These are phyloP conservation scores for Sebastolobus altivelis DNA, from an alignment of 2,797 vertebrate genomes.

Conservation along the genomic window DNA sequence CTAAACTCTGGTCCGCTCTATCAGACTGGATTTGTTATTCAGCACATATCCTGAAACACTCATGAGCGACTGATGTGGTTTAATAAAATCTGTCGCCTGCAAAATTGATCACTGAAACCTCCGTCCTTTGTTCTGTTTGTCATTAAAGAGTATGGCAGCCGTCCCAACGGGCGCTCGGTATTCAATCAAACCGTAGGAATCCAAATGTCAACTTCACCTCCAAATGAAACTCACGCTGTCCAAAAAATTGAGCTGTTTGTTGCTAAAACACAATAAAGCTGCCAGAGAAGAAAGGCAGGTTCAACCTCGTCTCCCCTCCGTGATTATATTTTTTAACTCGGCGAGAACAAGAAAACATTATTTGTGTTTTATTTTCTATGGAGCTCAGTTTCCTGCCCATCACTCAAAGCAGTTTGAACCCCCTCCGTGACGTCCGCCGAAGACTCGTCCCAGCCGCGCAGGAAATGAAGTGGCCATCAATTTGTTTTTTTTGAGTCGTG, in stretches of 20 bases:
- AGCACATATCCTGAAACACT: conserved; percentile 23
- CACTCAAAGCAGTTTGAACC: neutral
- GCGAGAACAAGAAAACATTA: conserved; percentile 5
- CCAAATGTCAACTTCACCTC: conserved; percentile 49
- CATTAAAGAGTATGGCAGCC: conserved; percentile 34
- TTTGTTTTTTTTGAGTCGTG: neutral
- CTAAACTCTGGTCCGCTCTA: neutral
- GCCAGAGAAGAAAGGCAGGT: conserved; percentile 14
- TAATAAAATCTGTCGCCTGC: conserved; percentile 45
- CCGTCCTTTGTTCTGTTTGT: conserved; percentile 44
- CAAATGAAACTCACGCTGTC: conserved; percentile 42
- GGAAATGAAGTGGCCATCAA: conserved; percentile 12
- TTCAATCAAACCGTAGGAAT: conserved; percentile 46
- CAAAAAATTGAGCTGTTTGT: conserved; percentile 36
- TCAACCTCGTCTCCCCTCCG: neutral
- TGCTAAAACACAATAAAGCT: conserved; percentile 52
- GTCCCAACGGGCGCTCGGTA: conserved; percentile 5
- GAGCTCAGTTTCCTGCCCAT: conserved; percentile 14
- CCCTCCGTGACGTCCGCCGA: neutral
- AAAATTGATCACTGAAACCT: conserved; percentile 30
- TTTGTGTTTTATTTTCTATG: conserved; percentile 15
- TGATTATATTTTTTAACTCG: conserved; percentile 16
- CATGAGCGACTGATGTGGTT: conserved; percentile 31
- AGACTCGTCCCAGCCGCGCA: neutral
- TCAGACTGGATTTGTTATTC: conserved; percentile 17